Conservation (phyloP, 64 coral and sea anemone genomes). For the Montipora sp. region DNA sequence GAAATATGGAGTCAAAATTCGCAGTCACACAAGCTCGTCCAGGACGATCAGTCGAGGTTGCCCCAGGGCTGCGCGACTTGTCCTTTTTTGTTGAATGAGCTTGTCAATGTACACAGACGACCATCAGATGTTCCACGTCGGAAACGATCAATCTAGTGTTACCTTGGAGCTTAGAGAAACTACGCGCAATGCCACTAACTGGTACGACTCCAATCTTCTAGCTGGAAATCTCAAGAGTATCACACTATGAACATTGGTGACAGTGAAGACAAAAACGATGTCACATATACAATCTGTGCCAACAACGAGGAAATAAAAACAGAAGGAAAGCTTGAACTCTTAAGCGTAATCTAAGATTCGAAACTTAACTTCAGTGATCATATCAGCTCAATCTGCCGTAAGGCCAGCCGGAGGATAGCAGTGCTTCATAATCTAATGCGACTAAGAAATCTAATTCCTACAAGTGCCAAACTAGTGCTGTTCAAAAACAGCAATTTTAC, state of each 20-base stretch:
- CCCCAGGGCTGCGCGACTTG: not conserved
- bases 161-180: slow-evolving; percentile 2
- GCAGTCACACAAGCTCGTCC: not conserved
- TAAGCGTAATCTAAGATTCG: slow-evolving; percentile 18
- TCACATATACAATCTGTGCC: not conserved
- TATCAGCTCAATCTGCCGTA: slow-evolving; percentile 44
- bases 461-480: slow-evolving; percentile 27
- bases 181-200: slow-evolving; percentile 11
- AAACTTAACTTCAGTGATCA: slow-evolving; percentile 29
- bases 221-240: slow-evolving; percentile 48
- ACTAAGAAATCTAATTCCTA: slow-evolving; percentile 16
- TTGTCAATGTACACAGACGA: slow-evolving; percentile 59
- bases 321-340: slow-evolving; percentile 8
- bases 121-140: slow-evolving; percentile 46
- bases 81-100: not conserved
- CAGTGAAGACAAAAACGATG: not conserved
- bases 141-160: slow-evolving; percentile 13
- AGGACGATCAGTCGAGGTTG: not conserved
- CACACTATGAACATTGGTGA: slow-evolving; percentile 18
- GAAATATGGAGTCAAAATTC: not conserved
- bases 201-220: slow-evolving; percentile 50
- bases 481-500: slow-evolving; percentile 61
- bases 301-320: slow-evolving; percentile 17
- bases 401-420: slow-evolving; percentile 38
- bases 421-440: slow-evolving; percentile 28